A percentile compares a stretch with the other conserved stretches of the same genome.
phyloP scores from a whole-genome alignment of 2,888 invertebrate genomes.

The Spilarctia lutea region DNA sequence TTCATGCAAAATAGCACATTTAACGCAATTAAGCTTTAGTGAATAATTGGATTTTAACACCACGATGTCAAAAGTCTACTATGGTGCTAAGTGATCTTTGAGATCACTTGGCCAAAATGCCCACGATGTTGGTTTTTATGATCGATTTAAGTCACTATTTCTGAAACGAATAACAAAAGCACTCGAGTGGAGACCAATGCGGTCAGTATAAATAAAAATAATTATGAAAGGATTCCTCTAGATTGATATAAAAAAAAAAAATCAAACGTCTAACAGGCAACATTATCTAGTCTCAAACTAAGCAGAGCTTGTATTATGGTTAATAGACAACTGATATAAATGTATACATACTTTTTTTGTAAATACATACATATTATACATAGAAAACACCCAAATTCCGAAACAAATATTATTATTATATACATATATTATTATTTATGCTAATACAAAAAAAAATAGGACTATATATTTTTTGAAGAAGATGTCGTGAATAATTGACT shows the following conservation, averaged over 20 bases:
- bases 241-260: no score
- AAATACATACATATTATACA: no score
- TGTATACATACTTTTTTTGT: no score
- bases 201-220: neutral
- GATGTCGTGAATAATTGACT: neutral
- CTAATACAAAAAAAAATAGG: neutral
- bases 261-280: no score
- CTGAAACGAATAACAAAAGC: neutral
- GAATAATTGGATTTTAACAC: neutral
- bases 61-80: neutral
- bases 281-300: no score
- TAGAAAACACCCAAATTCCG: no score
- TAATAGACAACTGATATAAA: no score
- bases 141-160: neutral
- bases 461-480: neutral
- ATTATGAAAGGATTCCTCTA: no score
- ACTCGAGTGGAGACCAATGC: neutral
- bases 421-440: no score
- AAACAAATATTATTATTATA: no score
- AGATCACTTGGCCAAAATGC: neutral
- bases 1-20: constrained; percentile 65
- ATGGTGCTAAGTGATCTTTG: neutral
- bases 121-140: neutral
- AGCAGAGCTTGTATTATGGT: no score
- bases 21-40: constrained; percentile 33